Evolutionary conservation across 2,888 invertebrate species (phyloP).

Genomic region (Dromius quadrimaculatus): DNA sequence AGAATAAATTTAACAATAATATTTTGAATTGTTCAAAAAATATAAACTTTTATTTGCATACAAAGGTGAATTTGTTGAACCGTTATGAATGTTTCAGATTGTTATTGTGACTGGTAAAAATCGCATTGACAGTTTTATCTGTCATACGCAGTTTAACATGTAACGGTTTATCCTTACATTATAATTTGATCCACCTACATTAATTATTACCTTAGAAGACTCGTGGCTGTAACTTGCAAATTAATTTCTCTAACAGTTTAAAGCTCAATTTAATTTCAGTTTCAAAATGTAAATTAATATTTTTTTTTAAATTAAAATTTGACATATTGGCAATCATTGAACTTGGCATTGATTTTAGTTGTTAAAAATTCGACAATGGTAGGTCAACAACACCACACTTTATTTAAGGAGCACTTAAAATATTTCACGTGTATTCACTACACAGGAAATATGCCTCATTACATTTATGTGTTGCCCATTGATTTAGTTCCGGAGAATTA

Average conservation of each 20-base stretch:
- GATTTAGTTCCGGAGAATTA: not conserved
- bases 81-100: slow-evolving; percentile 15
- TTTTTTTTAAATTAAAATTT: too few relatives aligned
- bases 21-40: not conserved
- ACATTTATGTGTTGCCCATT: not conserved
- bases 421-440: not conserved
- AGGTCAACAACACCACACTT: slow-evolving; percentile 24
- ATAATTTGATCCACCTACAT: slow-evolving; percentile 18
- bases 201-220: slow-evolving; percentile 5
- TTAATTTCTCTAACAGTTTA: too few relatives aligned
- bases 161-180: slow-evolving; percentile 14
- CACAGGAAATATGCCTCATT: slow-evolving; percentile 21
- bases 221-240: slow-evolving; percentile 4
- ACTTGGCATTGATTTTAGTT: slow-evolving; percentile 34
- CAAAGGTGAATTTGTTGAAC: not conserved
- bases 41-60: not conserved
- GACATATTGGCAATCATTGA: too few relatives aligned
- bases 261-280: too few relatives aligned
- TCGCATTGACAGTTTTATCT: slow-evolving; percentile 11
- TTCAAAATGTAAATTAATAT: too few relatives aligned
- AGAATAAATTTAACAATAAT: not conserved
- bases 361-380: slow-evolving; percentile 6
- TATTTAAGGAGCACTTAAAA: not conserved
- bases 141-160: too few relatives aligned
- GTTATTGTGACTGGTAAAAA: too few relatives aligned